Percentiles rank a stretch among this genome's conserved stretches.
Evolutionary conservation across 2,888 invertebrate genomes (phyloP).

Genomic region (Cephalotes varians): DNA sequence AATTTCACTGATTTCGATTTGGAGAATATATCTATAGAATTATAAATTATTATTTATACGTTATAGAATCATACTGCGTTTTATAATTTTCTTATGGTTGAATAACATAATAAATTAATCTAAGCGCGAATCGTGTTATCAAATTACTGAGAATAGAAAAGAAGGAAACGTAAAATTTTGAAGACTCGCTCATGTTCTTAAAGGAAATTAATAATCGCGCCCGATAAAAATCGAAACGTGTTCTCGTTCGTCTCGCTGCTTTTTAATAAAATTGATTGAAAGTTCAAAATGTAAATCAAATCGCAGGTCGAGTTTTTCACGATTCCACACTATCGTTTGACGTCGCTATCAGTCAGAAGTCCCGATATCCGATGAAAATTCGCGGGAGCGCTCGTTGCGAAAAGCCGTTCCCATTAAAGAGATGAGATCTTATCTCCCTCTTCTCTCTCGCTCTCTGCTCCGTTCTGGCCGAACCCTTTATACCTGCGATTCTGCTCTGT

Average conservation of each 20-base stretch:
- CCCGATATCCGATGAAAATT: slow-evolving; percentile 74
- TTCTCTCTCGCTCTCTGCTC: slow-evolving; percentile 1
- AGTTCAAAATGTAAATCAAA: slow-evolving; percentile 51
- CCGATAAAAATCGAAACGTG: neutral
- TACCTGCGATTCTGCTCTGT: slow-evolving; percentile 46
- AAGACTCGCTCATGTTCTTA: neutral
- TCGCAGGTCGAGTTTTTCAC: slow-evolving; percentile 26
- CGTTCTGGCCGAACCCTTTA: slow-evolving; percentile 21
- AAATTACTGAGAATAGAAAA: neutral
- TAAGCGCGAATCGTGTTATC: neutral
- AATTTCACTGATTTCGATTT: too few species aligned
- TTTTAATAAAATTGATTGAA: slow-evolving; percentile 64
- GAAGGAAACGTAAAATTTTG: neutral
- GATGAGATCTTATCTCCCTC: slow-evolving; percentile 70
- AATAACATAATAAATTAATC: neutral
- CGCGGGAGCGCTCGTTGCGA: slow-evolving; percentile 64
- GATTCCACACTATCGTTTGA: slow-evolving; percentile 60
- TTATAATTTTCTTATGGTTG: neutral
- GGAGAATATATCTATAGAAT: neutral
- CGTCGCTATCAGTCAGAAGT: slow-evolving; percentile 70
- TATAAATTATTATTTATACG: too few species aligned
- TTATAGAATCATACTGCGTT: too few species aligned
- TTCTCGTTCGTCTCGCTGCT: neutral
- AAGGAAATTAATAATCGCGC: slow-evolving; percentile 7
- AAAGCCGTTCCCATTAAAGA: slow-evolving; percentile 75